Percentiles rank a stretch among this genome's conserved stretches.
phyloP scores from a whole-genome alignment of 2,113 vertebrate genomes.

The Addax nasomaculatus region DNA sequence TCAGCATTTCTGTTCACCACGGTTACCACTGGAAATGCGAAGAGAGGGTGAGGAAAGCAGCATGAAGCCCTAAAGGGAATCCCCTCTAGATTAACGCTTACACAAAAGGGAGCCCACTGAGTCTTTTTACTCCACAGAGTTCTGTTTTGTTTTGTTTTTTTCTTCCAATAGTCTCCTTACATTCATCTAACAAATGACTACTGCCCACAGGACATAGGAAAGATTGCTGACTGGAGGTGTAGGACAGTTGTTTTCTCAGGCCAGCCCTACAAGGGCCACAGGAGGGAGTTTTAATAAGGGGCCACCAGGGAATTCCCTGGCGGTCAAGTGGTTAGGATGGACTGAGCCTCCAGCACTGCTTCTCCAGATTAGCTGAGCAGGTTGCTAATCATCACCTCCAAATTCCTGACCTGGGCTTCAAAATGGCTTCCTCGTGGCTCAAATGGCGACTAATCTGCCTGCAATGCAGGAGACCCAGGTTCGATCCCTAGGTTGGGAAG shows the following conservation, averaged over 20 bases:
- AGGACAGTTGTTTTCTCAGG: background rate
- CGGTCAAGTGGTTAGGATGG: background rate
- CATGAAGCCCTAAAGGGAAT: background rate
- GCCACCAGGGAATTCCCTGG: background rate
- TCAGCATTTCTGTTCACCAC: conserved; percentile 39
- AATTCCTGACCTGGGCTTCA: background rate
- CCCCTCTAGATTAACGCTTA: conserved; percentile 70
- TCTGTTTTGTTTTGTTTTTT: conserved; percentile 71
- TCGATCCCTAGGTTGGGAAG: background rate
- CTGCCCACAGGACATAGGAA: conserved; percentile 55
- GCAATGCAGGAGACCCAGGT: background rate
- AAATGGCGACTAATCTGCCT: background rate
- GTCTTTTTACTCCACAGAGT: conserved; percentile 74
- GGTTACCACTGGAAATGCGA: background rate
- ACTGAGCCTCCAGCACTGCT: background rate
- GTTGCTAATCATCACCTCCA: background rate
- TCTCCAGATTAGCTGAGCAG: background rate
- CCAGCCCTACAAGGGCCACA: background rate
- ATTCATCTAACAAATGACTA: conserved; percentile 69
- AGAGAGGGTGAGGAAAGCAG: background rate
- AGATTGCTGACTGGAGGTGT: background rate
- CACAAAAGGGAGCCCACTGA: conserved; percentile 69
- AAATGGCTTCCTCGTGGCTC: background rate
- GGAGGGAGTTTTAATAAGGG: background rate
- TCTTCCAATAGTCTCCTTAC: conserved; percentile 66